Evolutionary conservation across 2,797 vertebrate species (phyloP).

Genomic region (Fistularia tabacaria): DNA sequence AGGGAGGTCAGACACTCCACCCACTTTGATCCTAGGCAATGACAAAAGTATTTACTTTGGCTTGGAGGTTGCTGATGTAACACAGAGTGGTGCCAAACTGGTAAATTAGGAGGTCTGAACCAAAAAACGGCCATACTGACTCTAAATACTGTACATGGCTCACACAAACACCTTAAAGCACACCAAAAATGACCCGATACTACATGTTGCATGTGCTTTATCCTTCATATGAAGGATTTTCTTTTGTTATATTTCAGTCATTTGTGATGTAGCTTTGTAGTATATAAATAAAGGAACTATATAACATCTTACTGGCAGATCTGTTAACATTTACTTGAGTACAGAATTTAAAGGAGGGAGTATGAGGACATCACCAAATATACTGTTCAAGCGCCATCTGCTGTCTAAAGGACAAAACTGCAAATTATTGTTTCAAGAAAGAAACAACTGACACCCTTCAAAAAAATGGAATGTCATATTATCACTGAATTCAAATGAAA

Average conservation of each 20-base stretch:
- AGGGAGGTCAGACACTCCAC: conserved; percentile 47
- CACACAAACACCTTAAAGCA: conserved; percentile 6
- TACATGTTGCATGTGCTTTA: too few species aligned
- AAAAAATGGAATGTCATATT: too few species aligned
- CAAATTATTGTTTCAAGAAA: too few species aligned
- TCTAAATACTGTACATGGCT: conserved; percentile 6
- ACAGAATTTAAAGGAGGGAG: too few species aligned
- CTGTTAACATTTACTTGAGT: too few species aligned
- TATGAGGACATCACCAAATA: conserved; percentile 8
- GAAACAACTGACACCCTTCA: too few species aligned
- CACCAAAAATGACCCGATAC: conserved; percentile 2
- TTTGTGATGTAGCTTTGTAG: too few species aligned
- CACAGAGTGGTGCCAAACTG: conserved; percentile 14
- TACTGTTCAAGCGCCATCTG: conserved; percentile 56
- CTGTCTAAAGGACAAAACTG: conserved; percentile 28
- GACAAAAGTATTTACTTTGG: conserved; percentile 61
- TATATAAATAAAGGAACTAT: too few species aligned
- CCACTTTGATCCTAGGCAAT: conserved; percentile 34
- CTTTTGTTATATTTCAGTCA: too few species aligned
- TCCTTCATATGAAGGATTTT: too few species aligned
- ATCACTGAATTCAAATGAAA: not conserved
- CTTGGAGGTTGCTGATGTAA: conserved; percentile 35
- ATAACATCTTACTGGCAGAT: too few species aligned
- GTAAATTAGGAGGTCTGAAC: conserved; percentile 21
- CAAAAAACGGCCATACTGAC: conserved; percentile 21